Conservation (phyloP, 2,888 invertebrate species). For the Eupithecia dodoneata region DNA sequence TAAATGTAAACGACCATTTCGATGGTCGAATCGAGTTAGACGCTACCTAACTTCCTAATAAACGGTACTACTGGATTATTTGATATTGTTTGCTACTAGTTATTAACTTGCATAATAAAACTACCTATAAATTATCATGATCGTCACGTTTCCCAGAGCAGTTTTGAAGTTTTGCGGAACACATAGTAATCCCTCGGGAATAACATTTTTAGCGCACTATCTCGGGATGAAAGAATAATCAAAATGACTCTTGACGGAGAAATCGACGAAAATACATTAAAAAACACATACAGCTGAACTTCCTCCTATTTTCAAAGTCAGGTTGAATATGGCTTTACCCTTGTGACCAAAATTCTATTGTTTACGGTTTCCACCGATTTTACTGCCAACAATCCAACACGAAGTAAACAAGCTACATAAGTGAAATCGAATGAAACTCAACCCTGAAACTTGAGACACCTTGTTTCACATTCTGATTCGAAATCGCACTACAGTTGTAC, state of each 20-base stretch:
- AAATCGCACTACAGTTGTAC: not conserved
- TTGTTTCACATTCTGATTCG: constrained; percentile 19
- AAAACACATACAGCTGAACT: not conserved
- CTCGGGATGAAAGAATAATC: too few relatives aligned
- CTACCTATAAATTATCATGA: not conserved
- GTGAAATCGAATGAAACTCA: constrained; percentile 22
- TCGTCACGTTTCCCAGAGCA: too few relatives aligned
- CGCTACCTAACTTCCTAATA: not conserved
- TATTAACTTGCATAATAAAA: not conserved
- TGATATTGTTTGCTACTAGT: not conserved
- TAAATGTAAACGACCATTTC: constrained; percentile 14
- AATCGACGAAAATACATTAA: too few relatives aligned
- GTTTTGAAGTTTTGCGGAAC: too few relatives aligned
- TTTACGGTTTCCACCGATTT: not conserved
- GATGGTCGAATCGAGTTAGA: not conserved
- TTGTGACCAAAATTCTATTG: not conserved
- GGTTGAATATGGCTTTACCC: not conserved
- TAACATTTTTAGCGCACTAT: too few relatives aligned
- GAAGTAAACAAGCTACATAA: not conserved
- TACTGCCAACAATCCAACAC: not conserved
- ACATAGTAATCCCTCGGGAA: too few relatives aligned
- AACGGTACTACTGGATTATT: constrained; percentile 3
- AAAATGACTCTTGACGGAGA: too few relatives aligned
- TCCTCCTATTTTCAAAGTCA: not conserved
- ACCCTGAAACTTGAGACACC: constrained; percentile 24